Evolutionary conservation across 2,113 vertebrate genomes (phyloP).

Genomic region (Petromus typicus): DNA sequence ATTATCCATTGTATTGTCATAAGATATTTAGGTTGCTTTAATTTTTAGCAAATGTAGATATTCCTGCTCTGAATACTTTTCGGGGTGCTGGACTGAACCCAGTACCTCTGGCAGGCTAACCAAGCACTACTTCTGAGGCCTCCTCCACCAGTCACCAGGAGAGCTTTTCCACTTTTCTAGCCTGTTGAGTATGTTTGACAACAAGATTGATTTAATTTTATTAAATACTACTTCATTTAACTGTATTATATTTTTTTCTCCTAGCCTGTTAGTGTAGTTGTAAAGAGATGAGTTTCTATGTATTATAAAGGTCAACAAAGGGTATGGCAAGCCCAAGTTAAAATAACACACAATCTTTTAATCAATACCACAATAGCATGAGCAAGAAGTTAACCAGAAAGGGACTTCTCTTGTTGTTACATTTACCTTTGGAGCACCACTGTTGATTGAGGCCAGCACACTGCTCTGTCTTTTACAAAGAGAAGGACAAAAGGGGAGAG

Average conservation of each 20-base stretch:
- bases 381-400: background rate
- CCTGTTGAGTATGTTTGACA: background rate
- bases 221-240: background rate
- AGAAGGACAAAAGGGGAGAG: too few relatives aligned
- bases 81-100: background rate
- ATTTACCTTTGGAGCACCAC: background rate
- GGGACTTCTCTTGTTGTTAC: background rate
- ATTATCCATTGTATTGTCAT: background rate
- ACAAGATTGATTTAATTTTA: background rate
- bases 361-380: background rate
- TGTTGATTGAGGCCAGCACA: background rate
- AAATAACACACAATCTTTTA: background rate
- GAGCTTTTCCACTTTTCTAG: background rate
- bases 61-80: background rate
- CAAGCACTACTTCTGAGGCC: background rate
- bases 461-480: background rate
- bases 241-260: background rate
- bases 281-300: background rate
- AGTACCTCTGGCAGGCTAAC: background rate
- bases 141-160: background rate
- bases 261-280: background rate
- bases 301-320: background rate
- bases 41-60: background rate
- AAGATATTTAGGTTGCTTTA: background rate
- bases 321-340: background rate